Evolutionary conservation across 2,888 invertebrate species (phyloP).

Genomic region (Pilophorus perplexus): DNA sequence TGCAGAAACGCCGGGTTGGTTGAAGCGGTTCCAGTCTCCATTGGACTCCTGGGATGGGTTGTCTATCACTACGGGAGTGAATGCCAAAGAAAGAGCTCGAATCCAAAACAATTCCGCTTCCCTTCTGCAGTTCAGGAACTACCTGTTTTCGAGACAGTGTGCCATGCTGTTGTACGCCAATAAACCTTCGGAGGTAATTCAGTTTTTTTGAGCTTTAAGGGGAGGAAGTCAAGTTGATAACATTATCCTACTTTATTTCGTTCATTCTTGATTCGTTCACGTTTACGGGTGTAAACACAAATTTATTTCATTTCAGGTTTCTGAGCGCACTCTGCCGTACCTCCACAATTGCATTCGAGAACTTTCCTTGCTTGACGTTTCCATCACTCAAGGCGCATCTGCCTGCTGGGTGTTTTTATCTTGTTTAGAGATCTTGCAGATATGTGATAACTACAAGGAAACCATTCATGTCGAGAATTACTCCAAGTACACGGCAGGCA

Average conservation of each 20-base stretch:
- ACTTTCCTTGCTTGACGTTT: conserved; percentile 74
- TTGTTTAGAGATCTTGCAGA: conserved; percentile 80
- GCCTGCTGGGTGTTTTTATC: conserved; percentile 70
- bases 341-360: conserved; percentile 87
- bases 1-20: conserved; percentile 78
- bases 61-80: conserved; percentile 62
- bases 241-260: no score
- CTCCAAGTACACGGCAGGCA: conserved; percentile 78
- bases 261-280: no score
- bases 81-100: conserved; percentile 58
- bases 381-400: conserved; percentile 75
- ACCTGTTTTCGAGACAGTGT: conserved; percentile 89
- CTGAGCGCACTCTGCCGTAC: conserved; percentile 83
- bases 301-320: conserved; percentile 61
- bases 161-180: conserved; percentile 71
- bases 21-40: conserved; percentile 74
- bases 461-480: conserved; percentile 64
- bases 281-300: no score
- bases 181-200: conserved; percentile 75
- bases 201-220: no score
- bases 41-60: conserved; percentile 83
- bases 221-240: no score
- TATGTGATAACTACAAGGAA: conserved; percentile 68
- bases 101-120: conserved; percentile 57
- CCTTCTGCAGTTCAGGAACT: conserved; percentile 86